These are phyloP conservation scores for Rhopilema esculentum DNA, from an alignment of 30 jellyfish, hydroid and myxozoan species.

Conservation along the genomic window DNA sequence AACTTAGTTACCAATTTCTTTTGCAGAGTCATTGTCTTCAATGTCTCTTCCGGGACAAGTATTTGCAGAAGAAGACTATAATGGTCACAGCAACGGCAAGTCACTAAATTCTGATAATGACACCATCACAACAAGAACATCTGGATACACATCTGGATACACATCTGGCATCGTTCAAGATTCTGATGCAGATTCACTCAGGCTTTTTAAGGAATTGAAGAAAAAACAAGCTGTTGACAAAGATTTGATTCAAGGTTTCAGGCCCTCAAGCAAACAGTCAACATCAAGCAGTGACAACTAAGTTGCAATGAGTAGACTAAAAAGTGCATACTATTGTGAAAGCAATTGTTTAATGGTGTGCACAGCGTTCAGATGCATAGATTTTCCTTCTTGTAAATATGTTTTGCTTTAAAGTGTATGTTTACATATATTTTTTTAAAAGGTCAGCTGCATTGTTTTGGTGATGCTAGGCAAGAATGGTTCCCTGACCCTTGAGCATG, in stretches of 20 bases:
- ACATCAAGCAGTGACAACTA: neutral
- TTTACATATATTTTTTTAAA: too few species aligned
- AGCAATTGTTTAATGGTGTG: neutral
- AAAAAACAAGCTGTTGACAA: neutral
- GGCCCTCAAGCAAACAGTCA: neutral
- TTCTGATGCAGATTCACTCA: constrained; percentile 62
- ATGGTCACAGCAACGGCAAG: constrained; percentile 28
- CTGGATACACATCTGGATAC: constrained; percentile 57
- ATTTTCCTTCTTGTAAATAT: neutral
- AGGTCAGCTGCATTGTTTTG: too few species aligned
- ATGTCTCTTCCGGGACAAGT: constrained; percentile 78
- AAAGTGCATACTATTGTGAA: too few species aligned
- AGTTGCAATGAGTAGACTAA: neutral
- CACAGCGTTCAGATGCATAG: neutral
- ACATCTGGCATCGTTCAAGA: constrained; percentile 71
- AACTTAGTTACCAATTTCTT: neutral
- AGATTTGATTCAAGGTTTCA: neutral
- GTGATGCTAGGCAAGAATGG: too few species aligned
- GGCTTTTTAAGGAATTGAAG: neutral
- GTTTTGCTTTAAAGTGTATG: too few species aligned
- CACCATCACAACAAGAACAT: constrained; percentile 66
- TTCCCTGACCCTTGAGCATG: too few species aligned
- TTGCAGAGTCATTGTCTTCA: constrained; percentile 61
- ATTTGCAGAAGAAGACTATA: constrained; percentile 55
- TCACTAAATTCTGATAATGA: constrained; percentile 43